Evolutionary conservation across 2,113 vertebrate species (phyloP).

Genomic region (Eublepharis macularius): DNA sequence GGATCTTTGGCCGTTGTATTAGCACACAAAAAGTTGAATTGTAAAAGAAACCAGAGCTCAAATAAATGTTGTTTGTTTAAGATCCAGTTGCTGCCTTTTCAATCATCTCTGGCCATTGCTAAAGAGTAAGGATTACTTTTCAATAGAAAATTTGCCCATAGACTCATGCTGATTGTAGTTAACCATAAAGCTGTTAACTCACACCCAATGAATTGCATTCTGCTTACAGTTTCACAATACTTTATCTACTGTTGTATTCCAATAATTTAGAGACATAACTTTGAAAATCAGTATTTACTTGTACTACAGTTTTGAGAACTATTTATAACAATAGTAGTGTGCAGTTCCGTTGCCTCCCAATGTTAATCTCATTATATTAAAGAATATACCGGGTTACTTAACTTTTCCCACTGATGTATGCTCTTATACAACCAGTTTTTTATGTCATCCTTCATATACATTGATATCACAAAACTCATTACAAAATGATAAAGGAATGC

Average conservation of each 20-base stretch:
- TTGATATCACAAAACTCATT: background rate
- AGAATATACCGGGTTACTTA: conserved; percentile 7
- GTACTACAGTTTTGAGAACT: conserved; percentile 14
- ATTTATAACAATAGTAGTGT: background rate
- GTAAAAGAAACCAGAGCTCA: background rate
- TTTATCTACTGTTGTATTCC: conserved; percentile 6
- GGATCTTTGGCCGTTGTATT: background rate
- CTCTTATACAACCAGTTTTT: background rate
- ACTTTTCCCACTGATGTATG: background rate
- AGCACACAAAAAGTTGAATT: background rate
- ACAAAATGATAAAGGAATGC: conserved; percentile 11
- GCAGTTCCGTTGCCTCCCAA: background rate
- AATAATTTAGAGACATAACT: background rate
- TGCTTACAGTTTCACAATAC: background rate
- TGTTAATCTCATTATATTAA: conserved; percentile 15
- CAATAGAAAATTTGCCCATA: background rate
- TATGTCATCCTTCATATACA: background rate
- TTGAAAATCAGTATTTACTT: conserved; percentile 30
- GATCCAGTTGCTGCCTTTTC: background rate
- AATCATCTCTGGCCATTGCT: background rate
- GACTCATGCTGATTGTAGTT: background rate
- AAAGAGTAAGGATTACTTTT: background rate
- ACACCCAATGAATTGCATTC: background rate
- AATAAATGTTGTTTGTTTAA: background rate
- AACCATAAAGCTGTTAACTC: background rate